Conservation (phyloP, 2,797 vertebrate species). For the Gadopsis bispinosus region DNA sequence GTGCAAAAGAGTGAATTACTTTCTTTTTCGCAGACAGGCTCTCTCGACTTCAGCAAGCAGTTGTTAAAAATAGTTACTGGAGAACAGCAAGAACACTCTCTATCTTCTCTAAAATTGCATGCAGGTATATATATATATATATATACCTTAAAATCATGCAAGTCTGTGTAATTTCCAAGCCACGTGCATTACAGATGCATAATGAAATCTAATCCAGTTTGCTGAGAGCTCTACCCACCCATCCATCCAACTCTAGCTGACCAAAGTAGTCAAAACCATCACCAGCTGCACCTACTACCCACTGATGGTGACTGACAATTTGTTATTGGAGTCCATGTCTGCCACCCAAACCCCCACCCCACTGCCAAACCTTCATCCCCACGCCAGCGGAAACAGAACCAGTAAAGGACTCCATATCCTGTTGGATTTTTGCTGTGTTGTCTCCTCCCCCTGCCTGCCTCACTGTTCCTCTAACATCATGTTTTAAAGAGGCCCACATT, state of each 20-base stretch:
- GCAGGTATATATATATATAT: background rate
- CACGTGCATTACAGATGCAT: background rate
- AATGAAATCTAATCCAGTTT: background rate
- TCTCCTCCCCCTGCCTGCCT: background rate
- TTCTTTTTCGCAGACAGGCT: constrained; percentile 11
- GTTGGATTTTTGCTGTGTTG: constrained; percentile 47
- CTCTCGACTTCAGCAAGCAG: constrained; percentile 1
- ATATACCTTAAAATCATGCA: background rate
- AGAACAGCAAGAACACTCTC: constrained; percentile 9
- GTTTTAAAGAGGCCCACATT: constrained; percentile 34
- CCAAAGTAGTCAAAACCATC: constrained; percentile 82
- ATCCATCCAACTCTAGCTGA: constrained; percentile 68
- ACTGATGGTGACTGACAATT: constrained; percentile 51
- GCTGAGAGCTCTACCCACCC: constrained; percentile 17
- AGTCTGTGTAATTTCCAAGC: background rate
- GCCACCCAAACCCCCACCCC: constrained; percentile 64
- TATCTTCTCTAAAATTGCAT: constrained; percentile 14
- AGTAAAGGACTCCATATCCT: constrained; percentile 63
- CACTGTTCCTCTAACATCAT: constrained; percentile 13
- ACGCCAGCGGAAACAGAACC: constrained; percentile 57
- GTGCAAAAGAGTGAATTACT: too few species aligned
- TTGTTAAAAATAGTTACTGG: constrained; percentile 4
- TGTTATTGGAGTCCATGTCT: constrained; percentile 64
- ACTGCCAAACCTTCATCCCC: constrained; percentile 45
- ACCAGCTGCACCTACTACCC: constrained; percentile 74